phyloP scores from a whole-genome alignment of 2,113 vertebrate species.

The Chunga burmeisteri region DNA sequence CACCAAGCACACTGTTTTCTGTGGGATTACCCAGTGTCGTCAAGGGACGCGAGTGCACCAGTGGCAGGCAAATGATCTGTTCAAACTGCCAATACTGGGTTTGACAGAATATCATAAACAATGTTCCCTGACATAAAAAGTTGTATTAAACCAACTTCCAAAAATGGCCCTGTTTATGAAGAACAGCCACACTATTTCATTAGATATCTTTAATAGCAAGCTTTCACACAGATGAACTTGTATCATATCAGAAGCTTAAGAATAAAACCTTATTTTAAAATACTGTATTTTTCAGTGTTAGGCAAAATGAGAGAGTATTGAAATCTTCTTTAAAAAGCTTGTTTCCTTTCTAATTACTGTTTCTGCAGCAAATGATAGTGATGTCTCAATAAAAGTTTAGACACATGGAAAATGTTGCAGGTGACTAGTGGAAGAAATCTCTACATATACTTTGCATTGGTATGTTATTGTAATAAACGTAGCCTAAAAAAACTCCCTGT shows the following conservation, averaged over 20 bases:
- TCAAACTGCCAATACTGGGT: neutral
- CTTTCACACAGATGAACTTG: neutral
- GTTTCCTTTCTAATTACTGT: neutral
- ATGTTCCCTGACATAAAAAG: slow-evolving; percentile 29
- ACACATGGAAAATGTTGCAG: neutral
- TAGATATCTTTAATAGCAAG: slow-evolving; percentile 53
- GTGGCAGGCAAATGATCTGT: neutral
- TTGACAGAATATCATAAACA: slow-evolving; percentile 41
- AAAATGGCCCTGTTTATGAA: slow-evolving; percentile 8
- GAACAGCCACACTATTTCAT: neutral
- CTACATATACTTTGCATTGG: neutral
- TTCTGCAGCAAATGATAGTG: neutral
- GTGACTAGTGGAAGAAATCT: neutral
- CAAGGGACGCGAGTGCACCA: neutral
- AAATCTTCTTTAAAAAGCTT: neutral
- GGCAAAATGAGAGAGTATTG: neutral
- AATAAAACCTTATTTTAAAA: neutral
- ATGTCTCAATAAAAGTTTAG: neutral
- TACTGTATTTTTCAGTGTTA: neutral
- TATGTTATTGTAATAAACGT: neutral
- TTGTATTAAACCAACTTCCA: slow-evolving; percentile 45
- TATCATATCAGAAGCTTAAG: neutral
- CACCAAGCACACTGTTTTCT: neutral
- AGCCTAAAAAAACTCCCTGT: neutral
- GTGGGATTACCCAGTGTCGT: neutral